Percentiles rank a stretch among this genome's conserved stretches.
Evolutionary conservation across 2,797 vertebrate genomes (phyloP).

Genomic region (Lepus oiostolus): DNA sequence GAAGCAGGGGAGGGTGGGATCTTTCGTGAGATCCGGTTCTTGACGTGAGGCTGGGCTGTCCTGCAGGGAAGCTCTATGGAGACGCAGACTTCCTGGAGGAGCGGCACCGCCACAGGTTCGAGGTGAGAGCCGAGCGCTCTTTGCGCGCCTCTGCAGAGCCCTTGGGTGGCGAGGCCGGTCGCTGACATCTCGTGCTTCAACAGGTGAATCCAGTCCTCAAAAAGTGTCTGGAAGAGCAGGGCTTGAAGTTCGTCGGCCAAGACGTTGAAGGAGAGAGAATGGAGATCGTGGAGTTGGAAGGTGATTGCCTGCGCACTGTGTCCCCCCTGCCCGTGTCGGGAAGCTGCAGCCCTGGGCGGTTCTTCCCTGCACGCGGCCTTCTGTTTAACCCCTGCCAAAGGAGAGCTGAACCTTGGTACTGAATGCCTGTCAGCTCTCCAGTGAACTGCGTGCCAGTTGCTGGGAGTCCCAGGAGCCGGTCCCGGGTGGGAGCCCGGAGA

Average conservation of each 20-base stretch:
- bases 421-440: neutral
- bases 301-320: constrained; percentile 84
- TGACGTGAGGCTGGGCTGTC: neutral
- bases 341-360: neutral
- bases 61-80: constrained; percentile 94
- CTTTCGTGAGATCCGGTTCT: neutral
- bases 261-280: constrained; percentile 96
- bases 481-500: neutral
- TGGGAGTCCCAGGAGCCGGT: neutral
- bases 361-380: neutral
- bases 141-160: neutral
- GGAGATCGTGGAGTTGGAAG: constrained; percentile 97
- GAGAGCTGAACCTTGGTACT: neutral
- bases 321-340: neutral
- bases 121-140: constrained; percentile 88
- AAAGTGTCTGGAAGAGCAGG: constrained; percentile 93
- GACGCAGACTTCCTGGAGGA: constrained; percentile 94
- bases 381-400: accelerated
- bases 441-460: neutral
- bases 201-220: constrained; percentile 97
- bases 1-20: neutral
- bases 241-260: constrained; percentile 96
- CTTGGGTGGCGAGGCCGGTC: neutral
- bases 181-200: neutral
- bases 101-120: constrained; percentile 96